These are phyloP conservation scores for Lobophora halterata DNA, from an alignment of 2,888 invertebrate genomes.

Conservation along the genomic window DNA sequence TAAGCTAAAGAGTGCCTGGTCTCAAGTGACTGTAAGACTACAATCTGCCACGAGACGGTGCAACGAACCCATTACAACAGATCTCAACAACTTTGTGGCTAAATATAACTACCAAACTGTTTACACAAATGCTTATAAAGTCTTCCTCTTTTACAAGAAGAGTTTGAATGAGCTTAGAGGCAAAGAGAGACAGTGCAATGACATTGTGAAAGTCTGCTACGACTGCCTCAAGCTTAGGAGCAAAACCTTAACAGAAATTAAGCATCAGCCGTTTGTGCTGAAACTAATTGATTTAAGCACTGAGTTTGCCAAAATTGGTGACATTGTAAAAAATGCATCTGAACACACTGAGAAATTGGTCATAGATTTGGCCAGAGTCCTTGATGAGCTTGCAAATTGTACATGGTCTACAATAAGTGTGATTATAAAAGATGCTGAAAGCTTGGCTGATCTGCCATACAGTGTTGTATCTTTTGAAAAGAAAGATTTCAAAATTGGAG, in stretches of 20 bases:
- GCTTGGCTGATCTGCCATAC: conserved; percentile 62
- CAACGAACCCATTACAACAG: conserved; percentile 60
- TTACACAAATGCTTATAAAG: conserved; percentile 65
- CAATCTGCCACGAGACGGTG: conserved; percentile 71
- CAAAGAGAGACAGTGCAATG: conserved; percentile 66
- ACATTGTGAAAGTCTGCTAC: conserved; percentile 80
- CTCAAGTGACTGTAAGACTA: conserved; percentile 65
- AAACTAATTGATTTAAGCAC: conserved; percentile 67
- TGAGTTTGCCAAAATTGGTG: conserved; percentile 67
- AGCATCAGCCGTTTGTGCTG: conserved; percentile 64
- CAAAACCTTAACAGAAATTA: conserved; percentile 66
- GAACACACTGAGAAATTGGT: conserved; percentile 60
- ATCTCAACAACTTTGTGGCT: conserved; percentile 63
- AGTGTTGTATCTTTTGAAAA: conserved; percentile 73
- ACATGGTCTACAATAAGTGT: conserved; percentile 68
- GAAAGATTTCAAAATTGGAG: conserved; percentile 71
- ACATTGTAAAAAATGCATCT: conserved; percentile 59
- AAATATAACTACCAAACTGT: conserved; percentile 65
- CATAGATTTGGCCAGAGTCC: conserved; percentile 45
- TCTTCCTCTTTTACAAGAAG: conserved; percentile 64
- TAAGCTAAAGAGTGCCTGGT: conserved; percentile 67
- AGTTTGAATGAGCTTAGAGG: conserved; percentile 61
- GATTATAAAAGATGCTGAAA: conserved; percentile 58
- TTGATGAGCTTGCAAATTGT: conserved; percentile 61
- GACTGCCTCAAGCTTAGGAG: conserved; percentile 78